These are phyloP conservation scores for Eleginops maclovinus DNA, from an alignment of 2,113 vertebrate species.

Conservation along the genomic window DNA sequence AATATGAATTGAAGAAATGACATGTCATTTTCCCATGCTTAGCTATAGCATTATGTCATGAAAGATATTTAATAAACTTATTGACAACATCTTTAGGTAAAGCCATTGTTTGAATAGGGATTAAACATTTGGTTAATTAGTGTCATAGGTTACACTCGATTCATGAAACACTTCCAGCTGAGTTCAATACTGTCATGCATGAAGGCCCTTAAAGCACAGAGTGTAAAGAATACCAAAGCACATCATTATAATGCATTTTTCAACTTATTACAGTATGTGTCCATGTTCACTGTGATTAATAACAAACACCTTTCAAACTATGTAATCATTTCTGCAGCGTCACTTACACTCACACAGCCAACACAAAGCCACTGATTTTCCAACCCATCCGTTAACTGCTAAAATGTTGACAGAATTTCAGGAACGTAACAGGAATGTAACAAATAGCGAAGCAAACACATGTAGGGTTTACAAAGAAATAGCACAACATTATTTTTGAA, in stretches of 20 bases:
- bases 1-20: not conserved
- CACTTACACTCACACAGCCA: not conserved
- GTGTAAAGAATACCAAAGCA: not conserved
- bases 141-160: not conserved
- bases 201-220: not conserved
- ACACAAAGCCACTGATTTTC: not conserved
- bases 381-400: not conserved
- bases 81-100: not conserved
- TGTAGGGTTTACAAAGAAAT: not conserved
- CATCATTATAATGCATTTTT: not conserved
- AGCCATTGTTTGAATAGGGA: not conserved
- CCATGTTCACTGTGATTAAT: not conserved
- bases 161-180: not conserved
- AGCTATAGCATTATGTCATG: not conserved
- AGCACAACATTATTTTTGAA: not conserved
- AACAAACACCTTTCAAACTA: too few species aligned
- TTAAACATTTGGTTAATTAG: not conserved
- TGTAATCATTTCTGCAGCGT: not conserved
- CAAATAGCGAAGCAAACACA: not conserved
- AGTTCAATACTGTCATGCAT: not conserved
- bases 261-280: not conserved
- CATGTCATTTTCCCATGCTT: not conserved
- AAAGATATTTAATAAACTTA: slow-evolving; percentile 9
- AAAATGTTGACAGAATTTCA: not conserved
- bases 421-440: not conserved